Conservation (phyloP, 2,113 vertebrate genomes). For the Callipepla squamata region DNA sequence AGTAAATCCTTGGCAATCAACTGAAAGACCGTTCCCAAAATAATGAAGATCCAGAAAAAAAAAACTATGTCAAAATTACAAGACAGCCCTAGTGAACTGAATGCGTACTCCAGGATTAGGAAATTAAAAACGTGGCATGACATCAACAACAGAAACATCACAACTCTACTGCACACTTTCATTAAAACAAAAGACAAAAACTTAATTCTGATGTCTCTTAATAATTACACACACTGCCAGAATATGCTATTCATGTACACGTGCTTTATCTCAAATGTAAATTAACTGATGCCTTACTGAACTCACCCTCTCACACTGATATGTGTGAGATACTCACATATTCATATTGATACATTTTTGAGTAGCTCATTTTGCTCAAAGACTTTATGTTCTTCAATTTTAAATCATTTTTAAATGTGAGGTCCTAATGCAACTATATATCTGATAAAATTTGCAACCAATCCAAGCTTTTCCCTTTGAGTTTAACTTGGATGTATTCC, state of each 20-base stretch:
- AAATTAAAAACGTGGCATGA: neutral
- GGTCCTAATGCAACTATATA: neutral
- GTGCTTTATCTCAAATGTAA: neutral
- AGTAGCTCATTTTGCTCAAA: neutral
- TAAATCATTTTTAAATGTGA: neutral
- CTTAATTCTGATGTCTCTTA: neutral
- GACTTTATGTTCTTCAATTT: neutral
- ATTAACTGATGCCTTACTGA: neutral
- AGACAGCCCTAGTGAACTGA: neutral
- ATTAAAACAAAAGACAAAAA: neutral
- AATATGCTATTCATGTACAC: neutral
- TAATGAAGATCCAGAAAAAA: neutral
- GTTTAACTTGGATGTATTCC: neutral
- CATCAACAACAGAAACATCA: neutral
- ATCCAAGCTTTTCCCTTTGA: neutral
- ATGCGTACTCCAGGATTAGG: neutral
- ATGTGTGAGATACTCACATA: neutral
- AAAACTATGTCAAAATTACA: neutral
- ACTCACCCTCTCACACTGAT: neutral
- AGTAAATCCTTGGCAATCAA: neutral
- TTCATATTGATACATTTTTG: neutral
- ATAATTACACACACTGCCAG: neutral
- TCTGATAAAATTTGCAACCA: neutral
- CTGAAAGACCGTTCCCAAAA: neutral
- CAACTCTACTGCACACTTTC: neutral